A percentile compares a stretch with the other conserved stretches of the same genome.
phyloP scores from a whole-genome alignment of 2,888 invertebrate species.

The Elegia similella region DNA sequence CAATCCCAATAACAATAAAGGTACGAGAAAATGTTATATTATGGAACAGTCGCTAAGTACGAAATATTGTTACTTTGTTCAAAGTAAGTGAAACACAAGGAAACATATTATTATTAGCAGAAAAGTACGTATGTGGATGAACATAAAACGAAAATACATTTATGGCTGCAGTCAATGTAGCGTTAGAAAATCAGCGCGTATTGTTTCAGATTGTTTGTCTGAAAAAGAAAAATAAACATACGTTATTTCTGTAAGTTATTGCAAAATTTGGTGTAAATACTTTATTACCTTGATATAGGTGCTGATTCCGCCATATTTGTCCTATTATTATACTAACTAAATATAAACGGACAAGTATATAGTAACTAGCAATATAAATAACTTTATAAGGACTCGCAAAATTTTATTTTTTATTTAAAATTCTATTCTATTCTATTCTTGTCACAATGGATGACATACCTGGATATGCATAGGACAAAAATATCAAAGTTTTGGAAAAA shows the following conservation, averaged over 20 bases:
- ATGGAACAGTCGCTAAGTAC: slow-evolving; percentile 37
- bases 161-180: slow-evolving; percentile 41
- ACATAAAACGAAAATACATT: slow-evolving; percentile 58
- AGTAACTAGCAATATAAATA: no score
- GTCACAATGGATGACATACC: no score
- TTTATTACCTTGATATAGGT: no score
- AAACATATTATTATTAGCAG: slow-evolving; percentile 45
- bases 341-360: no score
- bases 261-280: background rate
- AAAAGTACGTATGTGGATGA: slow-evolving; percentile 25
- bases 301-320: no score
- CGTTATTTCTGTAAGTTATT: background rate
- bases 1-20: slow-evolving; percentile 2
- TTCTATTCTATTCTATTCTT: no score
- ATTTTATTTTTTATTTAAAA: no score
- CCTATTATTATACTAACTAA: no score
- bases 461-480: no score
- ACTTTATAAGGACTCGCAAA: no score
- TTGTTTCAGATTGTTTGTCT: background rate
- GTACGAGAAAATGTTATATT: slow-evolving; percentile 22
- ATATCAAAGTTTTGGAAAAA: background rate
- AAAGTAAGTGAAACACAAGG: slow-evolving; percentile 44
- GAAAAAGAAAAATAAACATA: no score
- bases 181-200: slow-evolving; percentile 10
- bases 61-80: slow-evolving; percentile 44